Percentiles rank a stretch among this genome's conserved stretches.
phyloP scores from a whole-genome alignment of 2,797 vertebrate species.

The Coranthus polyacanthus region DNA sequence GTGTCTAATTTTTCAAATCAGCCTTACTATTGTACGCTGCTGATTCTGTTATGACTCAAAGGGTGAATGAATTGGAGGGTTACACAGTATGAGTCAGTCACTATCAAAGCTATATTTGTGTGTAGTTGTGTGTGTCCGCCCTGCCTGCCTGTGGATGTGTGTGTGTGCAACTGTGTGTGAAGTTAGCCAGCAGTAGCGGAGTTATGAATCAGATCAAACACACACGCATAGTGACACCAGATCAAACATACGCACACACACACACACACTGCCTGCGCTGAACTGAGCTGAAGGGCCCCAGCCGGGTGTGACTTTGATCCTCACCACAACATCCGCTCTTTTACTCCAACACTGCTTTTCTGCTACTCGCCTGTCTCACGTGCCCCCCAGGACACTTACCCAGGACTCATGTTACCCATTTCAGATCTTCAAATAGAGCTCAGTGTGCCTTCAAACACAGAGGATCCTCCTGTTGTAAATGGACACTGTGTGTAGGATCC shows the following conservation, averaged over 20 bases:
- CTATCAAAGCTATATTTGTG: slow-evolving; percentile 75
- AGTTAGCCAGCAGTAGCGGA: slow-evolving; percentile 65
- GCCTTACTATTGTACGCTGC: slow-evolving; percentile 54
- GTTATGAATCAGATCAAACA: slow-evolving; percentile 73
- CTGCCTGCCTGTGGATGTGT: slow-evolving; percentile 40
- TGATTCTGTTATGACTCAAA: slow-evolving; percentile 71
- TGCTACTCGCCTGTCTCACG: slow-evolving; percentile 50
- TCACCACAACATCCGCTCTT: slow-evolving; percentile 72
- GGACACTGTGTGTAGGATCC: slow-evolving; percentile 60
- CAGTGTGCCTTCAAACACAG: slow-evolving; percentile 55
- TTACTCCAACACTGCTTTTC: slow-evolving; percentile 47
- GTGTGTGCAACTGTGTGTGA: slow-evolving; percentile 58
- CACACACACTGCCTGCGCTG: slow-evolving; percentile 27
- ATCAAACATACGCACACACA: slow-evolving; percentile 50
- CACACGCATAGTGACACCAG: slow-evolving; percentile 51
- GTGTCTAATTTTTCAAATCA: slow-evolving; percentile 68
- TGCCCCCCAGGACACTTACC: slow-evolving; percentile 52
- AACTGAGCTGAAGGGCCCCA: slow-evolving; percentile 51
- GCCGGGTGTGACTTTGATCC: slow-evolving; percentile 75
- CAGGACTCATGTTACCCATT: slow-evolving; percentile 62
- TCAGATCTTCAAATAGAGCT: slow-evolving; percentile 68
- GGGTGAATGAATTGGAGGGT: slow-evolving; percentile 71
- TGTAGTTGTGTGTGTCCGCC: slow-evolving; percentile 38
- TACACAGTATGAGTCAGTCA: slow-evolving; percentile 70
- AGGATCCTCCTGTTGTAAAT: slow-evolving; percentile 60